Base-by-base conservation (phyloP, 2,888 invertebrate genomes). In the Ectemnius lituratus region DNA sequence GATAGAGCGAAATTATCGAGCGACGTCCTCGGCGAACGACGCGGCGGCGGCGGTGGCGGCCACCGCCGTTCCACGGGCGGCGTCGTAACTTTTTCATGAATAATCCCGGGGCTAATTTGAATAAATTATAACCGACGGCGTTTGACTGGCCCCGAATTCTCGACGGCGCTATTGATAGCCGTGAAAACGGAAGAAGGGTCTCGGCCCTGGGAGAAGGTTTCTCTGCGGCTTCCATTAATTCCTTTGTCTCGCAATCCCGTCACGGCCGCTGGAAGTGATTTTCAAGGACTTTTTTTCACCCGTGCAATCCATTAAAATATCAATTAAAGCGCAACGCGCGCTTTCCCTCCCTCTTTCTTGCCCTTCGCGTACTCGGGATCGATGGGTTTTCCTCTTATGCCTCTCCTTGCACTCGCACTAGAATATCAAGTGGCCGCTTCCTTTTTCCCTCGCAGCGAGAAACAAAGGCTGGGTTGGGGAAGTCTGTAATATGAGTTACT, bases 91-190 rank as follows among this genome's bases (percentile, higher is more conserved):
- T 88, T 89, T 89, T 88, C 87, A 89, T 89, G 89, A 90, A 90
- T 89, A 89, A 89, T 89, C 87, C 86, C 82, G 80, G 52, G 81
- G 84, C 86, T 90, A 88, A 90, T 90, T 90, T 90, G 85, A 90
- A 90, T 90, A 90, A 90, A 90, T 90, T 90, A 90, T 88, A 90
- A 90, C 88, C 88, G 85, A 89, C 88, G 89, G 89, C 87, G 88
- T 90, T 90, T 90, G 90, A 90, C 89, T 87, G 86, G 76, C 52
- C 84, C 84, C 83, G 82, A 86, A 87, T 87, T 80, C 81, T 81
- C 83, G 68, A 67, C 70, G 69, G 78, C 67, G 80, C 79, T 88
- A 90, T 88, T 88, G 88, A 89, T 87, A 88, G 84, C 84, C 85
- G 78, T 85, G 86, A 86, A 87, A 88, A 86, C 82, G 86, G 84